Evolutionary conservation across 2,113 vertebrate species (phyloP), one percentile per base, ranked within the genome.

Genomic region (Euleptes europaea): DNA sequence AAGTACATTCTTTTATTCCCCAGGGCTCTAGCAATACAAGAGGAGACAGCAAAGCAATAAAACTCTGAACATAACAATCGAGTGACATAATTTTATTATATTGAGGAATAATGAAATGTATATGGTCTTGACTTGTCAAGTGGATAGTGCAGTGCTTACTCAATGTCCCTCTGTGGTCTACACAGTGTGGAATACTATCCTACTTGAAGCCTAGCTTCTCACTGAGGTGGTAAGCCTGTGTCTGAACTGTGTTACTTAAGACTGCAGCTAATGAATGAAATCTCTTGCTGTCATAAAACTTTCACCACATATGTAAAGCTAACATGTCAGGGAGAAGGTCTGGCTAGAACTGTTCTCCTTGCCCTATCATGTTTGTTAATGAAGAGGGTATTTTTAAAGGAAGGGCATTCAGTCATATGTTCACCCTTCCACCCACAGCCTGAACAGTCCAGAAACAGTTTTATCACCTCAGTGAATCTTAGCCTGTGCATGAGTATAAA

Each of bases 1-100:
- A 87, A 77, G 4, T 31, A 80, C 74, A 84, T 54, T 35, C 21
- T 31, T 57, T 70, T 92, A 84, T 40, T 91, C 44, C 40, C 79
- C 87, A 1, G 0, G 6, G 3, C 78, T 87, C 90, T 85, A 88
- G 67, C 88, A 84, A 66, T n/a, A 19, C 23, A 1, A 54, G 42
- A 82, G 85, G 85, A 90, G 4, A 80, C 12, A 83, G 26, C 8
- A 88, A 90, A 83, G 76, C 12, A 82, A 3, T 0, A 10, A 13
- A 67, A 86, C 81, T 1, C 63, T n/a, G 0, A 3, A 19, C 85
- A 88, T n/a, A 8, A 47, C 6, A 90, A 57, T 2, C 88, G 78
- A 65, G 78, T 12, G 57, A 76, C 63, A 83, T n/a, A 31, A 19
- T 78, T 38, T 47, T 13, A 17, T 8, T 74, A 70, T 67, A 76